Evolutionary conservation across 2,888 invertebrate species (phyloP).

Genomic region (Schizaphis graminum): DNA sequence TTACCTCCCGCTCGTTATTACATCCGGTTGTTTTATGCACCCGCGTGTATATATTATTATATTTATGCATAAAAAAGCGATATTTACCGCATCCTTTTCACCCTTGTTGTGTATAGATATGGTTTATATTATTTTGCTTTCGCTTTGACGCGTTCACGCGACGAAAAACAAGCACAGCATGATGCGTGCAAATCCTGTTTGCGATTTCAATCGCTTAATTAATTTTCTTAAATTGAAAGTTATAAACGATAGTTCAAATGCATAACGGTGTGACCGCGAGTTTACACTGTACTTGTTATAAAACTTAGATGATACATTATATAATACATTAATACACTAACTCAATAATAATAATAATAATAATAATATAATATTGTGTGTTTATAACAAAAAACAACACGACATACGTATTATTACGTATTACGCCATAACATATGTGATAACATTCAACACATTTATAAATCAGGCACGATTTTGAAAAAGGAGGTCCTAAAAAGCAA

Average conservation of each 20-base stretch:
- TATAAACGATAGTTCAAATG: not conserved
- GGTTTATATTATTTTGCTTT: constrained; percentile 37
- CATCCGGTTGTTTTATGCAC: constrained; percentile 63
- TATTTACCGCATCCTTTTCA: constrained; percentile 47
- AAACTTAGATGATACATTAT: not conserved
- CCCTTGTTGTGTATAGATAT: constrained; percentile 30
- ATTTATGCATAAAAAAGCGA: constrained; percentile 25
- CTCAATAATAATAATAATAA: not conserved
- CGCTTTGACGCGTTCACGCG: constrained; percentile 25
- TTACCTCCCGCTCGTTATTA: constrained; percentile 60
- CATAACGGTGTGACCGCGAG: not conserved
- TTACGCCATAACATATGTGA: not conserved
- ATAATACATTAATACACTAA: not conserved
- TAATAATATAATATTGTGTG: not conserved
- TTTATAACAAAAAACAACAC: not conserved
- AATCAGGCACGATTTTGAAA: not conserved
- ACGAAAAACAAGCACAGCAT: constrained; percentile 46
- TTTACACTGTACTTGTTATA: not conserved
- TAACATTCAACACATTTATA: not conserved
- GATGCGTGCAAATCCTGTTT: constrained; percentile 37
- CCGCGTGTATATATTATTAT: constrained; percentile 25
- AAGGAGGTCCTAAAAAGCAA: not conserved
- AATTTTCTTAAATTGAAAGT: constrained; percentile 30
- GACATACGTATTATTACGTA: too few relatives aligned
- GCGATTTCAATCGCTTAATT: constrained; percentile 29